phyloP scores from a whole-genome alignment of 2,113 vertebrate species.

The Cynopterus brachyotis region DNA sequence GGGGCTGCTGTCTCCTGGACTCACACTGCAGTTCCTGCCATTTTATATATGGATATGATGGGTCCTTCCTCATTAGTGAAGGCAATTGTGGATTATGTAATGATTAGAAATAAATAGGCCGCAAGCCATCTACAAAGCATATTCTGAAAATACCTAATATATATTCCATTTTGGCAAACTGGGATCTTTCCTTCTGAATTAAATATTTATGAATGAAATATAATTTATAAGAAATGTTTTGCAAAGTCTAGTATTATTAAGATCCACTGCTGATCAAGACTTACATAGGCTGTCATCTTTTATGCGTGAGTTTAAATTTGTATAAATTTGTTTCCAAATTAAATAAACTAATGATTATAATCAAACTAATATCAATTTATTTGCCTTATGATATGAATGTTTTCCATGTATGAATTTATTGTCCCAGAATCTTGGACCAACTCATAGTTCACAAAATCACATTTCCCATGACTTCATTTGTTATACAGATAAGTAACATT shows the following conservation, averaged over 20 bases:
- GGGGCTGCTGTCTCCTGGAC: not conserved
- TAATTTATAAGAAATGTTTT: slow-evolving; percentile 17
- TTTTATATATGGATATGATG: not conserved
- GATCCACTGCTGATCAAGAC: not conserved
- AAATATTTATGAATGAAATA: slow-evolving; percentile 39
- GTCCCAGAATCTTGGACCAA: slow-evolving; percentile 54
- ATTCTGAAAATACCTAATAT: not conserved
- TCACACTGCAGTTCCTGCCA: slow-evolving; percentile 11
- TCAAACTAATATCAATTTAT: slow-evolving; percentile 41
- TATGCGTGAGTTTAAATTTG: not conserved
- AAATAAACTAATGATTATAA: not conserved
- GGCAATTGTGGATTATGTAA: not conserved
- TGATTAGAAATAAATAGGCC: slow-evolving; percentile 48
- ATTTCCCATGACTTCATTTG: slow-evolving; percentile 49
- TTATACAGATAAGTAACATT: slow-evolving; percentile 38
- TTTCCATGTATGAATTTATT: not conserved
- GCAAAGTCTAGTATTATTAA: not conserved
- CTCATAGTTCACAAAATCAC: slow-evolving; percentile 46
- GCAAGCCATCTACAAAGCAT: not conserved
- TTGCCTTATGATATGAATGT: slow-evolving; percentile 14
- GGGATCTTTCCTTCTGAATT: not conserved
- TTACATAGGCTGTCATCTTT: not conserved
- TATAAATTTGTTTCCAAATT: not conserved
- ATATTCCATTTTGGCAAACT: not conserved
- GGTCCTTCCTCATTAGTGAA: slow-evolving; percentile 7